These are phyloP conservation scores for Tethea ocularis DNA, from an alignment of 2,888 invertebrate genomes.

Conservation along the genomic window DNA sequence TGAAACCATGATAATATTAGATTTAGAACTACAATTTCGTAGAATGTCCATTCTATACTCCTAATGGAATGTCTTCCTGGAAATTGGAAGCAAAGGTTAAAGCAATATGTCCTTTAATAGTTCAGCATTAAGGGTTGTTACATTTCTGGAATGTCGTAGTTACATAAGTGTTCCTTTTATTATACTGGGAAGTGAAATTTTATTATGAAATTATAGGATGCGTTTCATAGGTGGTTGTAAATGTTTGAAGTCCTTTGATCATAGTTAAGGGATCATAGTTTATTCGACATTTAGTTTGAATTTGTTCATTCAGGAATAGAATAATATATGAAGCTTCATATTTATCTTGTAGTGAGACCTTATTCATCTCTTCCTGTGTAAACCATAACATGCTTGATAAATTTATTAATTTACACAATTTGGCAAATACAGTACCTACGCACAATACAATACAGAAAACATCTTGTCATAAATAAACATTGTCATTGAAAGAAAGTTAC, in stretches of 20 bases:
- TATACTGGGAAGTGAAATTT: conserved; percentile 47
- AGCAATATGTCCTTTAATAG: conserved; percentile 32
- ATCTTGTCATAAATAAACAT: conserved; percentile 1
- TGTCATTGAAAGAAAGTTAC: conserved; percentile 2
- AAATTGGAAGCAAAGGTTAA: conserved; percentile 36
- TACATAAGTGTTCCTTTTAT: conserved; percentile 40
- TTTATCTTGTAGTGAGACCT: neutral
- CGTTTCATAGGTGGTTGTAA: conserved; percentile 29
- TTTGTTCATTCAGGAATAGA: neutral
- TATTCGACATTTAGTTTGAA: conserved; percentile 7
- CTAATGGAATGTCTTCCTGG: conserved; percentile 59
- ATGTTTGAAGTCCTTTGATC: conserved; percentile 10
- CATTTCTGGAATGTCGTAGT: conserved; percentile 10
- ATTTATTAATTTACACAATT: neutral
- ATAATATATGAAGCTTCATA: neutral
- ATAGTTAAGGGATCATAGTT: conserved; percentile 7
- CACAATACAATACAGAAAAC: neutral
- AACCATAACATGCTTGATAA: neutral
- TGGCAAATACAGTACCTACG: conserved; percentile 3
- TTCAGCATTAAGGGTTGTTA: neutral
- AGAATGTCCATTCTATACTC: conserved; percentile 62
- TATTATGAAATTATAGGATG: conserved; percentile 49
- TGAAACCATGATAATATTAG: conserved; percentile 14
- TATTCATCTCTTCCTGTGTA: neutral
- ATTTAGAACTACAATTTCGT: conserved; percentile 48